Percentiles rank a stretch among this genome's conserved stretches.
Conservation (phyloP, 2,113 vertebrate genomes). For the Apaloderma vittatum region DNA sequence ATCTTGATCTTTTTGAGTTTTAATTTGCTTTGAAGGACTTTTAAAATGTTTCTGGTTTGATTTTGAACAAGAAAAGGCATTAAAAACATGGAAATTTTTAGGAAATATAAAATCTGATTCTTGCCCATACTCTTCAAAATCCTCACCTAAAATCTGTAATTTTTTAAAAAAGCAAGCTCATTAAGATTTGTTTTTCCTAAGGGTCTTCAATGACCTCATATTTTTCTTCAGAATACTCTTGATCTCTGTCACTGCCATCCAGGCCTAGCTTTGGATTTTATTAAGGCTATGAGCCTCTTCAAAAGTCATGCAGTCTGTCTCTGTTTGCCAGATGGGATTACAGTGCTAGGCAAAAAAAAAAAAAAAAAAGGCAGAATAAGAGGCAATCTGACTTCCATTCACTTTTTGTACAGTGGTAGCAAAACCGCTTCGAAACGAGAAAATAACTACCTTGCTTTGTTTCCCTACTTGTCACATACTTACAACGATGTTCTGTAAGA, state of each 20-base stretch:
- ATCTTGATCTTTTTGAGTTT: rapidly evolving
- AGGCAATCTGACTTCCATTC: background rate
- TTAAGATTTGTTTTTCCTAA: background rate
- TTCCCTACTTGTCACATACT: background rate
- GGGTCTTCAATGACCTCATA: background rate
- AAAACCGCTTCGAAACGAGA: background rate
- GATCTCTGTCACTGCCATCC: background rate
- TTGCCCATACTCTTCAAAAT: background rate
- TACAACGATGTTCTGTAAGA: background rate
- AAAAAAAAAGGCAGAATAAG: background rate
- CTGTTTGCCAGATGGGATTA: background rate
- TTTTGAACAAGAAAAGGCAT: background rate
- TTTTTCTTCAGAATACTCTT: constrained; percentile 2
- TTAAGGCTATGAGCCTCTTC: background rate
- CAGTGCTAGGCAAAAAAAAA: background rate
- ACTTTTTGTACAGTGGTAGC: background rate
- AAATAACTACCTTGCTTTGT: rapidly evolving
- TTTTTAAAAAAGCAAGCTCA: background rate
- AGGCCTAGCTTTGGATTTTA: background rate
- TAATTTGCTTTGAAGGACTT: background rate
- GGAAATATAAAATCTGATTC: background rate
- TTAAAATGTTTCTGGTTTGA: background rate
- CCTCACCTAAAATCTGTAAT: background rate
- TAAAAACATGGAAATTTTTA: background rate
- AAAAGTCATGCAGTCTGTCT: background rate